Conservation (phyloP, 1,140 invertebrate genomes). For the Zaprionus capensis region DNA sequence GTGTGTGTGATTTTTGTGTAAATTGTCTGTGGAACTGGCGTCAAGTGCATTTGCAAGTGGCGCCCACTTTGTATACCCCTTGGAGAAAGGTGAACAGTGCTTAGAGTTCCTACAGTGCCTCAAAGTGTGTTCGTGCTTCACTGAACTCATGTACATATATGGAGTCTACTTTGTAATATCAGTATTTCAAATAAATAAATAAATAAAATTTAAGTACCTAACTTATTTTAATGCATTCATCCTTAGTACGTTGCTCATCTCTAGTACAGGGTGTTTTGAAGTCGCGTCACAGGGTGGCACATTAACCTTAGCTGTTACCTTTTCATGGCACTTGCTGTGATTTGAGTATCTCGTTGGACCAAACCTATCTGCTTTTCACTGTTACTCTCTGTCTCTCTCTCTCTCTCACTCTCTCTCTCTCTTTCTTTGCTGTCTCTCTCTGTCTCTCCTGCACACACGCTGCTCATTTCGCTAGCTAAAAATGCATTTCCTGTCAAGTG, state of each 20-base stretch:
- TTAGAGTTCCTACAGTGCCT: background rate
- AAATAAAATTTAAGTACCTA: background rate
- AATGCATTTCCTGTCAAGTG: slow-evolving; percentile 81
- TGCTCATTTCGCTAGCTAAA: slow-evolving; percentile 79
- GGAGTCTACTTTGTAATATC: no score
- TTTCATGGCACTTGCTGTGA: slow-evolving; percentile 52
- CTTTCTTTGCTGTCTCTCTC: background rate
- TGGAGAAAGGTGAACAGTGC: background rate
- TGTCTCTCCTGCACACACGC: slow-evolving; percentile 34
- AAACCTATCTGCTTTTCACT: slow-evolving; percentile 7
- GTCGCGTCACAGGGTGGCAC: slow-evolving; percentile 16
- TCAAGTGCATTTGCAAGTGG: slow-evolving; percentile 43
- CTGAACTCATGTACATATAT: background rate
- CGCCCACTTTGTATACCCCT: slow-evolving; percentile 16
- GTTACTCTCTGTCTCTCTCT: slow-evolving; percentile 10
- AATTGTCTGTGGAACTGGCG: slow-evolving; percentile 69
- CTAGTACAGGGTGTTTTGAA: background rate
- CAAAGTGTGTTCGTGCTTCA: background rate
- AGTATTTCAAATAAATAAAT: no score
- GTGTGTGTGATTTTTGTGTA: slow-evolving; percentile 67
- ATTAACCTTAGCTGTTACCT: slow-evolving; percentile 14
- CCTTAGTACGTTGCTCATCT: background rate
- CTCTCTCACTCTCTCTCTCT: background rate
- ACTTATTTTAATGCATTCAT: background rate
- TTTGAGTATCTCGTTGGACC: slow-evolving; percentile 55